Evolutionary conservation across 2,888 invertebrate species (phyloP).

Genomic region (Tetramorium bicarinatum): DNA sequence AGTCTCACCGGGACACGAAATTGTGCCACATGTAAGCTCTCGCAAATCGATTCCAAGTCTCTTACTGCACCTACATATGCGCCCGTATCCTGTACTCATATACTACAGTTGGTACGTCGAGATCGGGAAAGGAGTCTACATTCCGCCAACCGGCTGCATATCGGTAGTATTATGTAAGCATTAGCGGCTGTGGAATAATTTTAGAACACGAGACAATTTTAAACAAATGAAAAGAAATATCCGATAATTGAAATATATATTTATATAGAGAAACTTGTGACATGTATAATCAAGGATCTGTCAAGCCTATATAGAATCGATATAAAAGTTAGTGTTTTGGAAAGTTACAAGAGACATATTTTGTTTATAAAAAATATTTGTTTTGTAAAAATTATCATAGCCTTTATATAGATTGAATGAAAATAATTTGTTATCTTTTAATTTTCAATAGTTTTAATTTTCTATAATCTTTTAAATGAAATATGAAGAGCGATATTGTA

Average conservation of each 20-base stretch:
- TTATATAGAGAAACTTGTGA: neutral
- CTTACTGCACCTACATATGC: constrained; percentile 56
- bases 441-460: neutral
- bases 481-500: neutral
- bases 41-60: constrained; percentile 60
- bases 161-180: constrained; percentile 30
- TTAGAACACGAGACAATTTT: neutral
- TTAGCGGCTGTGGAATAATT: neutral
- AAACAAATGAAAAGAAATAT: neutral
- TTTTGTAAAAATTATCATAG: neutral
- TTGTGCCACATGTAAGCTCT: constrained; percentile 54
- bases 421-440: neutral
- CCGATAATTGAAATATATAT: neutral
- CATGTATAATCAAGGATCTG: neutral
- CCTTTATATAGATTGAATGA: neutral
- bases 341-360: neutral
- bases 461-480: neutral
- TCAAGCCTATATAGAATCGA: too few relatives aligned
- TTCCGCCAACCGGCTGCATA: constrained; percentile 29
- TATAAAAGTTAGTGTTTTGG: neutral
- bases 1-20: constrained; percentile 52
- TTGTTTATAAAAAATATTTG: neutral
- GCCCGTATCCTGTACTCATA: constrained; percentile 29
- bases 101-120: constrained; percentile 19
- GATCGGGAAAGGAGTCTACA: constrained; percentile 60